Percentiles rank a stretch among this genome's conserved stretches.
Conservation (phyloP, 2,888 invertebrate species). For the Lasioglossum malachurum region DNA sequence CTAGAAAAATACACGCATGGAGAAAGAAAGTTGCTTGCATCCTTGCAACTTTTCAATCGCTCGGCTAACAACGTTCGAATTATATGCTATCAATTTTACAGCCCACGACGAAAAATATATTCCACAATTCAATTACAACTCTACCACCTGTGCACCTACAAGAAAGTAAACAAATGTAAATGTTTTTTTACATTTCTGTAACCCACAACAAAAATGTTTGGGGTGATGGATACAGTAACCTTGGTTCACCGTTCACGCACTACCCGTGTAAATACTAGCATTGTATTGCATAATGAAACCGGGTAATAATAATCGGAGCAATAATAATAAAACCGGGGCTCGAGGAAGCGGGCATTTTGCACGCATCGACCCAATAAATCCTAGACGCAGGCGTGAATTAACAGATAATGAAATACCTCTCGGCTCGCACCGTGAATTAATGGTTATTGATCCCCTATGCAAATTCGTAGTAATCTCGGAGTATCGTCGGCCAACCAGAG, state of each 20-base stretch:
- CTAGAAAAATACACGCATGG: not conserved
- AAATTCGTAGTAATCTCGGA: conserved; percentile 51
- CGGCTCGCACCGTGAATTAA: conserved; percentile 49
- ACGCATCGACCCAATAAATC: conserved; percentile 28
- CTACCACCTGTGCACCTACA: not conserved
- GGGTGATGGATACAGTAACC: not conserved
- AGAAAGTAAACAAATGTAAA: not conserved
- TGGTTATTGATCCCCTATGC: conserved; percentile 59
- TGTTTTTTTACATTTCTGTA: not conserved
- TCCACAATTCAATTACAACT: not conserved
- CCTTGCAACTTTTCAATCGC: too few relatives aligned
- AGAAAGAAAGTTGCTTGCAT: not conserved
- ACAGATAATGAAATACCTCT: conserved; percentile 45
- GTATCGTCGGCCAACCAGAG: conserved; percentile 30
- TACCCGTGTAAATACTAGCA: not conserved
- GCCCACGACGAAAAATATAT: too few relatives aligned
- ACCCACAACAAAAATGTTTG: not conserved
- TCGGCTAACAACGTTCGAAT: too few relatives aligned
- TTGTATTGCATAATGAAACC: not conserved
- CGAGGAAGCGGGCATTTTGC: conserved; percentile 4
- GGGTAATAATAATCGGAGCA: conserved; percentile 6
- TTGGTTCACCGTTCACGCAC: not conserved
- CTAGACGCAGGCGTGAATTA: conserved; percentile 35
- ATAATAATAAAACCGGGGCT: conserved; percentile 7
- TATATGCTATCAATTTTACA: too few relatives aligned